A percentile compares a stretch with the other conserved stretches of the same genome.
phyloP scores from a whole-genome alignment of 2,888 invertebrate genomes.

The Parasteatoda lunata region DNA sequence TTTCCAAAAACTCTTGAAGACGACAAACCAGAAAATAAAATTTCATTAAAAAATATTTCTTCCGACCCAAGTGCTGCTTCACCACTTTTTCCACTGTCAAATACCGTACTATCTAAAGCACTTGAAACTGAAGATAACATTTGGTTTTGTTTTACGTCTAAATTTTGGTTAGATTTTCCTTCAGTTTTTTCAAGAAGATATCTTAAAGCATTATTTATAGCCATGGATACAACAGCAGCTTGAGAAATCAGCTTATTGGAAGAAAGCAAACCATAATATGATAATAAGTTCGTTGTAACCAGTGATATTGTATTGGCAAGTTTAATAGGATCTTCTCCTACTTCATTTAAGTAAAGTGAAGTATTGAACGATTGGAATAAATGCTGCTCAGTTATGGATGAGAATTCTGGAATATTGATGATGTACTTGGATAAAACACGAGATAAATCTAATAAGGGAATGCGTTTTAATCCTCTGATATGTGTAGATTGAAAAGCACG shows the following conservation, averaged over 20 bases:
- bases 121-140: background rate
- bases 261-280: constrained; percentile 24
- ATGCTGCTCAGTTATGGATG: constrained; percentile 22
- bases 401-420: constrained; percentile 31
- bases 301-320: constrained; percentile 28
- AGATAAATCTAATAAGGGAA: background rate
- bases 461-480: constrained; percentile 14
- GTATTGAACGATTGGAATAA: constrained; percentile 27
- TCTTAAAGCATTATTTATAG: constrained; percentile 45
- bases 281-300: constrained; percentile 31
- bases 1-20: constrained; percentile 25
- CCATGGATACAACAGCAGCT: constrained; percentile 44
- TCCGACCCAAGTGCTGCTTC: constrained; percentile 11
- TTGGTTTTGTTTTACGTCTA: constrained; percentile 16
- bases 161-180: constrained; percentile 10
- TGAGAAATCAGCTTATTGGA: constrained; percentile 33
- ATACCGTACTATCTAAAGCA: background rate
- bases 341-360: constrained; percentile 7
- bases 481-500: constrained; percentile 16
- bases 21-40: constrained; percentile 45
- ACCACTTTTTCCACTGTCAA: background rate
- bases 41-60: constrained; percentile 45
- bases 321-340: constrained; percentile 12
- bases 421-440: constrained; percentile 30
- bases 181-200: constrained; percentile 33